These are phyloP conservation scores for Trichosurus vulpecula DNA, from an alignment of 2,797 vertebrate genomes.

Conservation along the genomic window DNA sequence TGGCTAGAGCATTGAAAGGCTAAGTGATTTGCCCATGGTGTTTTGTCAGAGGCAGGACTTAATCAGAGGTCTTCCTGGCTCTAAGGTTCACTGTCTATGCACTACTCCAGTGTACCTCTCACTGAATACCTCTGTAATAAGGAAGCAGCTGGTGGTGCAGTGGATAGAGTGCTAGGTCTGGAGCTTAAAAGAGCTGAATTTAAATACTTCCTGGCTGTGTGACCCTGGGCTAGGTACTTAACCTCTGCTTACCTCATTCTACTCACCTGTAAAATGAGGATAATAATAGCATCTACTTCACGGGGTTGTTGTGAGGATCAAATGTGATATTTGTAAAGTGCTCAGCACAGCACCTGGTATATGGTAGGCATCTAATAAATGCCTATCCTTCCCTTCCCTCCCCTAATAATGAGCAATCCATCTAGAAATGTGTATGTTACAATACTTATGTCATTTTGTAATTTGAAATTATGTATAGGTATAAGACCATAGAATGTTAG, in stretches of 20 bases:
- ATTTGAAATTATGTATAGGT: not conserved
- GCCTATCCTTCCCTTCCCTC: not conserved
- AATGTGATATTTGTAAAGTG: not conserved
- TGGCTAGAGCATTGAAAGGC: not conserved
- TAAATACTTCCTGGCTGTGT: not conserved
- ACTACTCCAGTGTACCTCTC: not conserved
- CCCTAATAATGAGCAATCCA: not conserved
- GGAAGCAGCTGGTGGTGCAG: not conserved
- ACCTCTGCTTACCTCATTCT: not conserved
- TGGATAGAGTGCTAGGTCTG: not conserved
- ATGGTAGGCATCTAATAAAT: not conserved
- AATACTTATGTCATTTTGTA: not conserved
- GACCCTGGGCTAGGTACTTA: not conserved
- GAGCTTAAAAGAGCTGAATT: not conserved
- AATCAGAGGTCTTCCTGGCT: not conserved
- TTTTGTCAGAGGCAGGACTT: not conserved
- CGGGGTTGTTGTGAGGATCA: not conserved
- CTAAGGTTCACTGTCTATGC: not conserved
- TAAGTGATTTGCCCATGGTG: not conserved
- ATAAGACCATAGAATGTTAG: not conserved
- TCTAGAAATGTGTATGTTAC: not conserved
- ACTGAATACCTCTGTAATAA: not conserved
- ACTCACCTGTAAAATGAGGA: not conserved
- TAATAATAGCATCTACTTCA: not conserved
- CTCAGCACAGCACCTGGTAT: not conserved